Evolutionary conservation across 2,113 vertebrate genomes (phyloP).

Genomic region (Zosterops hypoxanthus): DNA sequence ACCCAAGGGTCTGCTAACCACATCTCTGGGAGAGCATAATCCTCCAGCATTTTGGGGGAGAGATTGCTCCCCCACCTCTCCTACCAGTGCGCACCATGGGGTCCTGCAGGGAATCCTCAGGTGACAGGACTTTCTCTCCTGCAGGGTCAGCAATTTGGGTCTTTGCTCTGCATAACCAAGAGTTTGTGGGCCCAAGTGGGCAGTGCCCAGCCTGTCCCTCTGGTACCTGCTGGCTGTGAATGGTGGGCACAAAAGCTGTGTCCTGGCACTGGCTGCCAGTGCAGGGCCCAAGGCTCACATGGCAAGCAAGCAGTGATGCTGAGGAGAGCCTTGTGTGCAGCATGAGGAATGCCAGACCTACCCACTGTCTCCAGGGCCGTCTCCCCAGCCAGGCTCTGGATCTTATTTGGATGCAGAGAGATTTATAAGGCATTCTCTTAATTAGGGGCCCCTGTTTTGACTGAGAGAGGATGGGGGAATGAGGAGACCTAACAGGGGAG

Average conservation of each 20-base stretch:
- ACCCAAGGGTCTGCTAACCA: neutral
- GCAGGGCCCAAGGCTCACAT: neutral
- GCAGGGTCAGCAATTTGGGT: neutral
- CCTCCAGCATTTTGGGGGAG: neutral
- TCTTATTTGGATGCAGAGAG: constrained; percentile 45
- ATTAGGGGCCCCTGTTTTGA: constrained; percentile 35
- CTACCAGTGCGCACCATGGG: fast-evolving
- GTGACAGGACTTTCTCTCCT: neutral
- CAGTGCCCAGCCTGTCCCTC: neutral
- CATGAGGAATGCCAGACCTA: constrained; percentile 50
- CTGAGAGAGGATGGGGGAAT: neutral
- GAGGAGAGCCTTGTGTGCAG: neutral
- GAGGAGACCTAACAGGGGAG: constrained; percentile 21
- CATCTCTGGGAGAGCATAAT: neutral
- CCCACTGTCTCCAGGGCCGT: constrained; percentile 16
- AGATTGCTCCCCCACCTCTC: neutral
- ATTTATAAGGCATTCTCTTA: constrained; percentile 63
- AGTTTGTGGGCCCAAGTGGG: neutral
- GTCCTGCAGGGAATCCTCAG: neutral
- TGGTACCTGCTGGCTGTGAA: neutral
- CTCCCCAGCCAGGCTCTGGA: constrained; percentile 35
- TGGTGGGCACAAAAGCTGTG: neutral
- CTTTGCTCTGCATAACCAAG: neutral
- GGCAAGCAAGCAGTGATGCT: neutral
- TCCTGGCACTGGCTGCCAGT: fast-evolving